Evolutionary conservation across 2,113 vertebrate genomes (phyloP), one percentile per base, ranked within the genome.

Genomic region (Psephotus haematonotus): DNA sequence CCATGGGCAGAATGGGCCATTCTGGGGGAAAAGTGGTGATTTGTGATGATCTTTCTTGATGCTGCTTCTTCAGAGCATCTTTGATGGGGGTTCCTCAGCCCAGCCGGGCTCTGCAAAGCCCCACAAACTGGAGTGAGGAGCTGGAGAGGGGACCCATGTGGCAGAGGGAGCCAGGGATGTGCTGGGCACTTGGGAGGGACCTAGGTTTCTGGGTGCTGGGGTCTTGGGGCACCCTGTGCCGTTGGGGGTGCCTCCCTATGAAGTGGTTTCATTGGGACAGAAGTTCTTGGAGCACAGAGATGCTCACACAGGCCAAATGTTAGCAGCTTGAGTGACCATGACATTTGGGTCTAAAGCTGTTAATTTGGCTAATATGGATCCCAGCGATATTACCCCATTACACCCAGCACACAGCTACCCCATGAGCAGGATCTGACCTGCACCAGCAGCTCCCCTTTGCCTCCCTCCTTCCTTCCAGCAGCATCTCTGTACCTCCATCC

Each of bases 271-370:
- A 12, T 2, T 3, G 60, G 37, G 35, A 2, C 28, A 25, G 44
- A 65, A 5, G 25, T 7, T 70, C 60, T 46, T 3, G 2, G 27
- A 39, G 67, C 33, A 27, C 64, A 29, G 17, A 53, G 6, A 4
- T 24, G 49, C 50, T 82, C 50, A 35, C 13, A 5, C 9, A 29
- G 37, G n/a, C 3, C 4, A 1, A 6, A 63, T 68, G 47, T 70
- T 8, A 60, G 37, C 57, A 25, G 23, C 39, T 62, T 13, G 15
- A 6, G 29, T 16, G 16, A 78, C 10, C 15, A 3, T 6, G 0
- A 0, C 2, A 0, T 41, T 69, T 31, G 55, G 19, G 74, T 17
- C 35, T 35, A 28, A n/a, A 5, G 0, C 29, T 57, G 60, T n/a
- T 27, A 0, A 22, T 67, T 44, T 18, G 62, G 39, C 28, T 9